Percentiles rank a stretch among this genome's conserved stretches.
Conservation (phyloP, 1,140 invertebrate species). For the Berghia stephanieae region DNA sequence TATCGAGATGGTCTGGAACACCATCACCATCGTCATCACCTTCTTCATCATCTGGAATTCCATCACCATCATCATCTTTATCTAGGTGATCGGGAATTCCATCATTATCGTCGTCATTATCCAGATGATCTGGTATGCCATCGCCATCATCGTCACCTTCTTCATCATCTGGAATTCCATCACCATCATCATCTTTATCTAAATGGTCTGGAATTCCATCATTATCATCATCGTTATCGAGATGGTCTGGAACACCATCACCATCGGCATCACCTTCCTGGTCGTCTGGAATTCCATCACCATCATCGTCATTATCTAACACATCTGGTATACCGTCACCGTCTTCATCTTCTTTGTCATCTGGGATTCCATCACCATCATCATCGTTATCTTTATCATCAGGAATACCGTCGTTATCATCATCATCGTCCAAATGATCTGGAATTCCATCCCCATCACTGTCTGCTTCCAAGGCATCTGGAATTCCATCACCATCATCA, state of each 20-base stretch:
- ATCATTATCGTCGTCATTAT: conserved; percentile 50
- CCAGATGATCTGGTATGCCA: conserved; percentile 54
- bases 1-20: conserved; percentile 54
- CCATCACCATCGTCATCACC: conserved; percentile 56
- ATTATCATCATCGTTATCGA: conserved; percentile 44
- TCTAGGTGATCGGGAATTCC: conserved; percentile 56
- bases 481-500: conserved; percentile 43
- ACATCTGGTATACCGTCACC: conserved; percentile 55
- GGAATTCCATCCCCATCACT: conserved; percentile 53
- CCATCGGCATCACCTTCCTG: conserved; percentile 43
- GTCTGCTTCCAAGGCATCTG: conserved; percentile 40
- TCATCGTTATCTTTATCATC: conserved; percentile 52
- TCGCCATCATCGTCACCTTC: conserved; percentile 45
- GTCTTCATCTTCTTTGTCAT: conserved; percentile 54
- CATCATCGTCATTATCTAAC: conserved; percentile 44
- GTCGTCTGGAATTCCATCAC: conserved; percentile 47
- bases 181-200: conserved; percentile 41
- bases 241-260: conserved; percentile 42
- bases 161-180: conserved; percentile 47
- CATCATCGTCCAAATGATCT: conserved; percentile 46
- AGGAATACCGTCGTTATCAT: conserved; percentile 56
- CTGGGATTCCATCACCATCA: conserved; percentile 52
- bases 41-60: conserved; percentile 47
- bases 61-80: conserved; percentile 47
- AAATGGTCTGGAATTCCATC: conserved; percentile 52